phyloP scores from a whole-genome alignment of 2,888 invertebrate species.

The Operophtera brumata region DNA sequence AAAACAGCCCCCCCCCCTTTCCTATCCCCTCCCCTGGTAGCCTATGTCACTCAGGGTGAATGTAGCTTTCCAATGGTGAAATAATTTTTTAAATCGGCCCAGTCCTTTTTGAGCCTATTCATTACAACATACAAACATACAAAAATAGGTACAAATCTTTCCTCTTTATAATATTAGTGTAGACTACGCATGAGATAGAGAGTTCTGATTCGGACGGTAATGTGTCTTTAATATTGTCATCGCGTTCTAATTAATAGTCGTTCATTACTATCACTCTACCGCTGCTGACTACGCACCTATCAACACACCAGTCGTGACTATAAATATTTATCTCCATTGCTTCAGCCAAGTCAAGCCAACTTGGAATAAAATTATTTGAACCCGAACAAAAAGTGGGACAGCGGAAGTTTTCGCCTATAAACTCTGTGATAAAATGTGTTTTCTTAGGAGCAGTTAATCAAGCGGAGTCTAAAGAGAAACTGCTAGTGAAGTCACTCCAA shows the following conservation, averaged over 20 bases:
- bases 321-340: conserved; percentile 5
- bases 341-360: conserved; percentile 1
- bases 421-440: conserved; percentile 4
- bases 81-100: no score
- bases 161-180: no score
- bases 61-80: no score
- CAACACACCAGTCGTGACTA: not conserved
- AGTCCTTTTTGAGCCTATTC: no score
- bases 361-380: conserved; percentile 2
- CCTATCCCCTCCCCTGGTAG: no score
- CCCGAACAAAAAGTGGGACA: conserved; percentile 2
- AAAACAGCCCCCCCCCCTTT: no score
- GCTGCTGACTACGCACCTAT: not conserved
- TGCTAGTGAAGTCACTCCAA: no score
- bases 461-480: no score
- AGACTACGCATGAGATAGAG: no score
- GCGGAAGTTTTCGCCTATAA: conserved; percentile 1
- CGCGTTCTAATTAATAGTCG: not conserved
- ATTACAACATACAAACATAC: not conserved
- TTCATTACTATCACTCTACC: not conserved
- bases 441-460: conserved; percentile 5
- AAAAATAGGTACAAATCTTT: no score
- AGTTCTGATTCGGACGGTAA: no score
- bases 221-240: not conserved
- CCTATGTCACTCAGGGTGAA: no score